A percentile compares a stretch with the other conserved stretches of the same genome.
These are phyloP conservation scores for Actinemys pallida DNA, from an alignment of 2,113 vertebrate species.

Conservation along the genomic window DNA sequence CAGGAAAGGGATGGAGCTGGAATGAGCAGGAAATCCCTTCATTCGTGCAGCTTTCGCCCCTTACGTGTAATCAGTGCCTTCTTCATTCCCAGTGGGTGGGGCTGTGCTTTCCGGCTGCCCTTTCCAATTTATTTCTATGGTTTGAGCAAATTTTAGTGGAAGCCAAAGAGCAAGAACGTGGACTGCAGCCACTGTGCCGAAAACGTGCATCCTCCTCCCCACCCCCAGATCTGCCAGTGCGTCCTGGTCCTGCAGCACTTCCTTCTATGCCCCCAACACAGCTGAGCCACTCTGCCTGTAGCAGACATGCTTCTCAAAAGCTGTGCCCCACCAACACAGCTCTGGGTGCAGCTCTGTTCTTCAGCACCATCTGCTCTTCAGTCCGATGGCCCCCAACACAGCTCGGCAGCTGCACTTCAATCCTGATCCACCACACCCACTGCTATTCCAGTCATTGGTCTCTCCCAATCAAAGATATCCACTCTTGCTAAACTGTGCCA, in stretches of 20 bases:
- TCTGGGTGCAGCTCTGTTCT: neutral
- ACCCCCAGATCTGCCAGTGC: neutral
- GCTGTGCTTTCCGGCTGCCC: neutral
- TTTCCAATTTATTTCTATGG: rapidly evolving
- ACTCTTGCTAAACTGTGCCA: neutral
- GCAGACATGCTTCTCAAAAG: neutral
- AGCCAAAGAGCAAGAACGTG: neutral
- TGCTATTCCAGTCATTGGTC: neutral
- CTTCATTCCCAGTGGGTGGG: rapidly evolving
- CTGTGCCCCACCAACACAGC: neutral
- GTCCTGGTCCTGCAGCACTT: neutral
- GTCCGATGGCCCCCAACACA: neutral
- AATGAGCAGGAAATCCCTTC: neutral
- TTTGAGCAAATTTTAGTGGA: rapidly evolving
- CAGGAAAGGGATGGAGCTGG: neutral
- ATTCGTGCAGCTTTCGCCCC: neutral
- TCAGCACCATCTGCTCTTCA: neutral
- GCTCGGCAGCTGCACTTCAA: neutral
- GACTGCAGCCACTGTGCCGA: neutral
- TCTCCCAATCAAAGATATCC: neutral
- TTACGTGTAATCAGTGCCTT: neutral
- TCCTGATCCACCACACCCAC: neutral
- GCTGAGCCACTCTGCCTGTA: neutral
- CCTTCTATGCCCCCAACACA: neutral
- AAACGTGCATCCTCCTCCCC: neutral